Conservation (phyloP, 2,797 vertebrate species). For the Sibirionetta formosa region DNA sequence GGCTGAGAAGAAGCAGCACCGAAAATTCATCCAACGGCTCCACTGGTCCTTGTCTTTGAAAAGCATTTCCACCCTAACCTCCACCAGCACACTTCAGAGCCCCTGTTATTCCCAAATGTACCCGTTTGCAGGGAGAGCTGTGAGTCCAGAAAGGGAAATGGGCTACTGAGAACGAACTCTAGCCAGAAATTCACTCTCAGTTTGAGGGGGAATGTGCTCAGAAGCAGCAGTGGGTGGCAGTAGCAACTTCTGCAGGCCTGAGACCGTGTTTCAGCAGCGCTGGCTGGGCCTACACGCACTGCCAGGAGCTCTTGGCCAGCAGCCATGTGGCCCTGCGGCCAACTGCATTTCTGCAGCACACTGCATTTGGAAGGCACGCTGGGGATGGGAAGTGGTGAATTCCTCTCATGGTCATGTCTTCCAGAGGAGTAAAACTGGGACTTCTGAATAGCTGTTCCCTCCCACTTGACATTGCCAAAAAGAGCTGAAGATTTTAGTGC, state of each 20-base stretch:
- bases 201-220: neutral
- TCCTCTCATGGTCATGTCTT: neutral
- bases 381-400: neutral
- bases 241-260: neutral
- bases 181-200: neutral
- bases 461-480: neutral
- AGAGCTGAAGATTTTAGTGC: neutral
- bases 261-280: neutral
- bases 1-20: neutral
- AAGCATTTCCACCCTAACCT: neutral
- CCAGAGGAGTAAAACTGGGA: neutral
- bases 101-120: neutral
- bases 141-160: neutral
- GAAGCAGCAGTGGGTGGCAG: slow-evolving; percentile 40
- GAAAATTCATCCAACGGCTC: neutral
- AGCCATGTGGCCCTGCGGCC: neutral
- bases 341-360: fast-evolving
- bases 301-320: fast-evolving
- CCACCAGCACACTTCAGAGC: neutral
- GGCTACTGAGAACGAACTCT: neutral
- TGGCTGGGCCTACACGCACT: fast-evolving
- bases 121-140: neutral
- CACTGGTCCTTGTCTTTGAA: neutral
- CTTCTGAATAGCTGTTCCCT: neutral
- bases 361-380: neutral